Percentiles rank a stretch among this genome's conserved stretches.
Evolutionary conservation across 2,113 vertebrate genomes (phyloP).

Genomic region (Rhadina sibilatrix): DNA sequence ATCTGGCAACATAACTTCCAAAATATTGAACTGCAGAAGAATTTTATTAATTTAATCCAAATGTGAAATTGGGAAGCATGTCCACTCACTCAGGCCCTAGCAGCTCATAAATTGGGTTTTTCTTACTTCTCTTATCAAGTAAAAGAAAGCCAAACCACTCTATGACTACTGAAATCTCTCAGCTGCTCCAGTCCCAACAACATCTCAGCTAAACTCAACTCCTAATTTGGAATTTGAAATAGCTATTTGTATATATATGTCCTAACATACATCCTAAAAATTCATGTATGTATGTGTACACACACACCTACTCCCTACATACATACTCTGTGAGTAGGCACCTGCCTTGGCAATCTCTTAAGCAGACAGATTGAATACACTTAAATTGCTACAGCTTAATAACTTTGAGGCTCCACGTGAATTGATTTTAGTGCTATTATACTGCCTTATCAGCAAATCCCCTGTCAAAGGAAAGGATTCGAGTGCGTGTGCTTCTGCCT

Average conservation of each 20-base stretch:
- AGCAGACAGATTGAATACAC: not conserved
- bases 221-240: not conserved
- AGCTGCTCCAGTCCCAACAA: not conserved
- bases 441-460: conserved; percentile 29
- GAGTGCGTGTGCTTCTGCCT: not conserved
- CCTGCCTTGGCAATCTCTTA: not conserved
- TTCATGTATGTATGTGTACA: not conserved
- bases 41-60: not conserved
- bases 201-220: not conserved
- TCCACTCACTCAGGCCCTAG: not conserved
- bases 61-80: not conserved
- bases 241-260: not conserved
- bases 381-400: conserved; percentile 22
- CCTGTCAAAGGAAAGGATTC: conserved; percentile 30
- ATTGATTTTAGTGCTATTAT: conserved; percentile 35
- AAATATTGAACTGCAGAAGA: not conserved
- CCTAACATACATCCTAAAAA: not conserved
- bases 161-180: not conserved
- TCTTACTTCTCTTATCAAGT: not conserved
- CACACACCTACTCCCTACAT: not conserved
- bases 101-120: not conserved
- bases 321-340: not conserved
- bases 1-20: not conserved
- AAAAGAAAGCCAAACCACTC: not conserved
- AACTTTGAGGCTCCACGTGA: conserved; percentile 16